Base-by-base conservation (phyloP, 1,140 invertebrate genomes). In the Plutomurus gul region DNA sequence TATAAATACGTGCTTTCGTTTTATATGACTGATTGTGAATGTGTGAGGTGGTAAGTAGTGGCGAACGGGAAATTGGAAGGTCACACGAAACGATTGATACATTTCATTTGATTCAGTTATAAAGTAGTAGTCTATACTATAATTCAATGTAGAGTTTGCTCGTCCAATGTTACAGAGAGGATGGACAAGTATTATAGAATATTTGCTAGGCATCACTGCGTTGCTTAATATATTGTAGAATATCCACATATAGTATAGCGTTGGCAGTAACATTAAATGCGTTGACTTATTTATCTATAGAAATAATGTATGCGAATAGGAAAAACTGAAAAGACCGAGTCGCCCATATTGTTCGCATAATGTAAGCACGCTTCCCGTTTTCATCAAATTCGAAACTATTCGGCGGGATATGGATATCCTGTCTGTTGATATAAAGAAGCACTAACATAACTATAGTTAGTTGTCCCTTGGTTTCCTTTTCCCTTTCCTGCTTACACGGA, bases 381-480 rank as follows among this genome's bases (percentile, higher is more conserved):
- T 81, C 76, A 76, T 77, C 80, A 81, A 82, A 78, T 82, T 82
- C 80, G 65, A 77, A 56, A 71, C 46, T 71, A 79, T 78, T 80
- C 78, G 76, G 76, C 75, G 80, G 82, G 82, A 83, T 83, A 83
- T 83, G 80, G 75, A 83, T 83, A 80, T 82, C 80, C 80, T 83
- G 82, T 81, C 43, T 81, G 40, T 71, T 70, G 73, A 75, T 79
- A 76, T 65, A 70, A 75, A 65, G 72, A 75, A 75, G 51, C 51
- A 77, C 49, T 65, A 75, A 77, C 36, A 65, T 43, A 78, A 77
- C 75, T 72, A 76, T 49, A 81, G 37, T 72, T 83, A 81, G 37
- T 72, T 83, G 82, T 83, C 79, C 80, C 76, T 80, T 82, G 82
- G 81, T 84, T 82, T 84, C 82, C 82, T 84, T 84, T 84, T 83